Evolutionary conservation across 2,888 invertebrate genomes (phyloP).

Genomic region (Drosophila ezoana): DNA sequence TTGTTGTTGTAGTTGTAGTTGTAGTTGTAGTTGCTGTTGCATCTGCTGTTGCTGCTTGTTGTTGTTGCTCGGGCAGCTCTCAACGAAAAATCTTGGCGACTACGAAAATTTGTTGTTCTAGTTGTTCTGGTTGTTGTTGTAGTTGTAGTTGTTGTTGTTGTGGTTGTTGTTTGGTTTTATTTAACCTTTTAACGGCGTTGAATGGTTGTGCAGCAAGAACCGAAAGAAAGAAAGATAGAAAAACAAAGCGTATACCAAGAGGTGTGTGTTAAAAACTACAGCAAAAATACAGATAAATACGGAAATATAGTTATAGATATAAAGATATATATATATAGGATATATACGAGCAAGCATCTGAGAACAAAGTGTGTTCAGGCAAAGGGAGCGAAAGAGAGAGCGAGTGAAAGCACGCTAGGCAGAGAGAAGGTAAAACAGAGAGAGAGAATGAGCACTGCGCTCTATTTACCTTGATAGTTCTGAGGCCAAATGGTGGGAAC

Average conservation of each 20-base stretch:
- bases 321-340: background rate
- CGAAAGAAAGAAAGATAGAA: conserved; percentile 65
- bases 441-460: conserved; percentile 12
- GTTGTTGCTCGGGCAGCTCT: conserved; percentile 68
- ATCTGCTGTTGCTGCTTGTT: conserved; percentile 33
- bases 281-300: conserved; percentile 28
- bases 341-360: conserved; percentile 19
- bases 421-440: conserved; percentile 10
- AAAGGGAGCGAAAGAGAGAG: conserved; percentile 14
- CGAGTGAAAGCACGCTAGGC: conserved; percentile 8
- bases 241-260: conserved; percentile 55
- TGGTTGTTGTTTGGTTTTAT: conserved; percentile 34
- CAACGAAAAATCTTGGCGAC: conserved; percentile 75
- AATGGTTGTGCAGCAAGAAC: conserved; percentile 55
- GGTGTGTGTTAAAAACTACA: conserved; percentile 45
- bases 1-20: conserved; percentile 29
- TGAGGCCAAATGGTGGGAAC: conserved; percentile 86
- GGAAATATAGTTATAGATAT: conserved; percentile 14
- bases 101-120: conserved; percentile 62
- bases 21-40: conserved; percentile 15
- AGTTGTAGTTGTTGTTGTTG: conserved; percentile 42
- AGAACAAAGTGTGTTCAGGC: background rate
- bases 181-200: conserved; percentile 44
- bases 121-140: conserved; percentile 39
- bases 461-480: conserved; percentile 85